Base-by-base conservation (phyloP, 2,888 invertebrate genomes). In the Agonum fuliginosum region DNA sequence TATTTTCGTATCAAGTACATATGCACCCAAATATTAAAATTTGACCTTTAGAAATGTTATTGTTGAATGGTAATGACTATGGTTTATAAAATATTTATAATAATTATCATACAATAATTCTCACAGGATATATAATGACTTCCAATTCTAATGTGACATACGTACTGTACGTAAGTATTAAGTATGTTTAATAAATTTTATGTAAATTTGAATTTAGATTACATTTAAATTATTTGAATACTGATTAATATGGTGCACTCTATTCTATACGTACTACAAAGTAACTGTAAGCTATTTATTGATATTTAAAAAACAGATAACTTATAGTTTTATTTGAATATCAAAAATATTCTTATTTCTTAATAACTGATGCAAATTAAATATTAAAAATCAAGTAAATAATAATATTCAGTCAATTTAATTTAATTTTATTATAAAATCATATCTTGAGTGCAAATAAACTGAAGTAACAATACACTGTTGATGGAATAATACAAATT, bases 51-150 rank as follows among this genome's bases (percentile, higher is more conserved):
- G n/a, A 54, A 22, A 20, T 54, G 54, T 22, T 24, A 22, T 22
- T 54, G 24, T 54, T 22, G 2, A 12, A 54, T 54, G 20, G n/a
- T 54, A 24, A 22, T 54, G 2, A 24, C 30, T 67, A 41, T 67
- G 37, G 37, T 67, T 22, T 48, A 72, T n/a, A 72, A 69, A 72
- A 54, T 37, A 27, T 54, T 54, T 20, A 34, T 22, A 34, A 51
- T n/a, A 19, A 74, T 74, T 74, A 24, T 27, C 74, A 74, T 74
- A 74, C 74, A 74, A 74, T 74, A 74, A 17, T 43, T 37, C 54
- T 30, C 20, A 74, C 74, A 74, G 74, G 74, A 74, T 65, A 30
- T 65, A 30, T 74, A 41, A 43, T 74, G 74, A 74, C 62, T 74
- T 74, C 74, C 43, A 74, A 74, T 73, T 58, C 22, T 51, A 51